Base-by-base conservation (phyloP, 2,888 invertebrate species). In the Monopis laevigella region DNA sequence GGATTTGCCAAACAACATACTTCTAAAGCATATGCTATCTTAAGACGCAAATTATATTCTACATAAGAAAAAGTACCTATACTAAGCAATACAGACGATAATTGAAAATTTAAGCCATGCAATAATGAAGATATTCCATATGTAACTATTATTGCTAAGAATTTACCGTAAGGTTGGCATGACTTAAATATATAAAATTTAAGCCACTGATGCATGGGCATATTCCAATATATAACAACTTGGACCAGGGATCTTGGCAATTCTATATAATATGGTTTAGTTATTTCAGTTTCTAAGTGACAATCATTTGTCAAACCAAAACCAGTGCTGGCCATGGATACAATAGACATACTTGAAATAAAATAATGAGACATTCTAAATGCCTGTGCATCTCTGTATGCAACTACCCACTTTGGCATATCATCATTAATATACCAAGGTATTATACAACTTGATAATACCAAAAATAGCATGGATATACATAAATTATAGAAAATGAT, bases 191-290 rank as follows among this genome's bases (percentile, higher is more conserved):
- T 86, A 84, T 96, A 96, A 53, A 86, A 89, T 71, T 97, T 96
- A n/a, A 99, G 82, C 93, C 98, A 99, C 48, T 86, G 85, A 65
- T 98, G 98, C 94, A 98, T 97, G 1, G 98, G 97, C 48, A 93
- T 86, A 67, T 99, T 98, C 99, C 99, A 99, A 59, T 86, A 88
- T 24, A 93, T 86, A 3, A 98, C 98, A 41, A 98, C 93, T 59
- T 91, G 88, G 0, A 93, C 92, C 40, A 98, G 77, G n/a, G 98
- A 97, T 46, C 93, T 84, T 1, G 98, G 98, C 45, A 96, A 66
- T 73, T 99, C 98, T 52, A 98, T 90, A 47, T 85, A 80, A 43
- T 84, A 73, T 39, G 96, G 95, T 50, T 87, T 86, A 2, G 90
- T 87, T 1, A 96, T 85, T 43, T 84, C 64, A 17, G 87, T 65